These are phyloP conservation scores for Vombatus ursinus DNA, from an alignment of 2,113 vertebrate genomes.

Conservation along the genomic window DNA sequence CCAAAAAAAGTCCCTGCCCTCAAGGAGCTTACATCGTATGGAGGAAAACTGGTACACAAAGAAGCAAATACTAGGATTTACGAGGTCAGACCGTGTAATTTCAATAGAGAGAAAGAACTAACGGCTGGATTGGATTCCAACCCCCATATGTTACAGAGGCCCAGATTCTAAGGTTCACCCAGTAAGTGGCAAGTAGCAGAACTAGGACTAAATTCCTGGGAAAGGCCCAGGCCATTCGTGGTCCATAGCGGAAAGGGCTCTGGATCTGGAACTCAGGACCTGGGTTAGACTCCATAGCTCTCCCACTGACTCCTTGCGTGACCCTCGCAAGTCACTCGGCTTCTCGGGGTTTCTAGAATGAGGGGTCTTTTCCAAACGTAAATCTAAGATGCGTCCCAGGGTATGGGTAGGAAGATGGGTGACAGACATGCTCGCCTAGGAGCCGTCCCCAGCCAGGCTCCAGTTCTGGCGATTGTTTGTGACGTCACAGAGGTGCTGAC, in stretches of 20 bases:
- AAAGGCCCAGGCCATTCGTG: neutral
- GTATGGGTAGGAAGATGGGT: neutral
- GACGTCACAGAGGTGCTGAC: slow-evolving; percentile 41
- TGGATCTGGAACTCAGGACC: neutral
- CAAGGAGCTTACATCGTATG: too few relatives aligned
- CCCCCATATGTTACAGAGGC: neutral
- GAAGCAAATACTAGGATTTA: neutral
- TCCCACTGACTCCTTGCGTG: neutral
- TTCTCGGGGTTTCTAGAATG: neutral
- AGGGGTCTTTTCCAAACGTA: neutral
- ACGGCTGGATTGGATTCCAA: neutral
- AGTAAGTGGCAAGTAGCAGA: neutral
- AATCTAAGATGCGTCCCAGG: neutral
- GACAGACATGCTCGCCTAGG: neutral
- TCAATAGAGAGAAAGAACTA: neutral
- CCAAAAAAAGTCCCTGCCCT: too few relatives aligned
- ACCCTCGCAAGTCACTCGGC: neutral
- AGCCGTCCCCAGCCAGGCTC: neutral
- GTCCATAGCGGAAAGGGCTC: neutral
- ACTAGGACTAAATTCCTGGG: too few relatives aligned
- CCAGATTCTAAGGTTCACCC: neutral
- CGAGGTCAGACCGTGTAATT: neutral
- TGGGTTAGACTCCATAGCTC: neutral
- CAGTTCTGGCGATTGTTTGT: neutral
- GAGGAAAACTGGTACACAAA: neutral